A percentile compares a stretch with the other conserved stretches of the same genome.
These are phyloP conservation scores for Dermolepida albohirtum DNA, from an alignment of 2,888 invertebrate genomes.

Conservation along the genomic window DNA sequence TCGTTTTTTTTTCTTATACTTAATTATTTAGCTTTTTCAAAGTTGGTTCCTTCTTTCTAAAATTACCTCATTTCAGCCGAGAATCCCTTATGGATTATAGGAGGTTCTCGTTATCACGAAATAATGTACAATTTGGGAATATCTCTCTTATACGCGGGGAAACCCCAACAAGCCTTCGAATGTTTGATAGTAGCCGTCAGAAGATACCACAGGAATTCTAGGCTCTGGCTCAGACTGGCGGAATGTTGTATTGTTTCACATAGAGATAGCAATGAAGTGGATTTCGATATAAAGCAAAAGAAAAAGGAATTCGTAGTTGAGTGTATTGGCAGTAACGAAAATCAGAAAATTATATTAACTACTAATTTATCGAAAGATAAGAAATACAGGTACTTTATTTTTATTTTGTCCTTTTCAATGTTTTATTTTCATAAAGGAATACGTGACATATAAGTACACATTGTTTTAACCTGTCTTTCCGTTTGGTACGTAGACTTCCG, in stretches of 20 bases:
- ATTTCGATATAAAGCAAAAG: conserved; percentile 71
- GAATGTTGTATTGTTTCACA: conserved; percentile 87
- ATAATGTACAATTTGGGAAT: conserved; percentile 87
- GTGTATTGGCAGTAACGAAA: conserved; percentile 69
- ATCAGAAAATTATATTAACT: conserved; percentile 73
- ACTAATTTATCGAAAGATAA: conserved; percentile 68
- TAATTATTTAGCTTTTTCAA: no score
- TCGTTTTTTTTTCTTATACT: no score
- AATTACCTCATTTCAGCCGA: conserved; percentile 55
- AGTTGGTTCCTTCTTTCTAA: not conserved
- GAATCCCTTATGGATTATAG: conserved; percentile 72
- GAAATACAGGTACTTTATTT: conserved; percentile 65
- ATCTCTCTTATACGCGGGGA: conserved; percentile 82
- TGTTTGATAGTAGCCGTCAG: conserved; percentile 89
- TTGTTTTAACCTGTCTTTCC: no score
- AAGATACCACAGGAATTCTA: conserved; percentile 87
- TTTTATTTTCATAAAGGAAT: no score
- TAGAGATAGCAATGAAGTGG: conserved; percentile 70
- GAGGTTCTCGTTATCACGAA: conserved; percentile 73
- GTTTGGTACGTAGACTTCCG: no score
- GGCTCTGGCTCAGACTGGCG: conserved; percentile 92
- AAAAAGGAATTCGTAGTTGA: conserved; percentile 72
- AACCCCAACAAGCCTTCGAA: conserved; percentile 89
- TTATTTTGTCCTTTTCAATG: not conserved
- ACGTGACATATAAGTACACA: no score